phyloP scores from a whole-genome alignment of 2,888 invertebrate species.

The Drosophila picticornis region DNA sequence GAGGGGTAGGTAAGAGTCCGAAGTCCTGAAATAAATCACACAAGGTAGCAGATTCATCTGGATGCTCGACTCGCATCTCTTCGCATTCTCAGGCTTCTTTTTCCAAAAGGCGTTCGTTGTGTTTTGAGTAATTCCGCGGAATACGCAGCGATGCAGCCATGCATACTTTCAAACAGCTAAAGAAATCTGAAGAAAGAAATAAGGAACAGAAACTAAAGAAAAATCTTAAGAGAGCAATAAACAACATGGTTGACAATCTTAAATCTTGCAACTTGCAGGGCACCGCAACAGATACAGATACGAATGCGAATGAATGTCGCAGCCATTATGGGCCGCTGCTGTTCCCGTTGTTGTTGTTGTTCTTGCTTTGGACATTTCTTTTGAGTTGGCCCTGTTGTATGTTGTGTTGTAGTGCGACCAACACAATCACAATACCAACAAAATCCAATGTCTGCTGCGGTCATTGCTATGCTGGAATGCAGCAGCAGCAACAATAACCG shows the following conservation, averaged over 20 bases:
- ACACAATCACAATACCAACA: slow-evolving; percentile 64
- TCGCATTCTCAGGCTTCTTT: slow-evolving; percentile 47
- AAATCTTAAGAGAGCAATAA: slow-evolving; percentile 80
- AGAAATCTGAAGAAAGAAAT: slow-evolving; percentile 33
- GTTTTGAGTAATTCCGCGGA: slow-evolving; percentile 74
- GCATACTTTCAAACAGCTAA: slow-evolving; percentile 21
- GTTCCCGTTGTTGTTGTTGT: slow-evolving; percentile 24
- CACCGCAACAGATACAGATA: slow-evolving; percentile 66
- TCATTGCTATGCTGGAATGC: slow-evolving; percentile 79
- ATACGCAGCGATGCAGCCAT: slow-evolving; percentile 46
- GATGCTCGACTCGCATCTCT: slow-evolving; percentile 27
- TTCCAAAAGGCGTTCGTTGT: slow-evolving; percentile 46
- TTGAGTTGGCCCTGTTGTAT: slow-evolving; percentile 46
- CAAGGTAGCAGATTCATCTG: slow-evolving; percentile 51
- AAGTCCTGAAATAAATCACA: slow-evolving; percentile 59
- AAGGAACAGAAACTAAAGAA: slow-evolving; percentile 52
- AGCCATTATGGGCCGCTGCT: slow-evolving; percentile 71
- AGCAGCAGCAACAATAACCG: slow-evolving; percentile 44
- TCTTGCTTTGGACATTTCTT: slow-evolving; percentile 59
- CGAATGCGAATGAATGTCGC: slow-evolving; percentile 80
- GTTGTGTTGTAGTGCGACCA: slow-evolving; percentile 30
- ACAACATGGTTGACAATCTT: slow-evolving; percentile 83
- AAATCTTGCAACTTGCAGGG: slow-evolving; percentile 74
- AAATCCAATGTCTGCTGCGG: slow-evolving; percentile 67
- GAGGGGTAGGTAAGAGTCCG: slow-evolving; percentile 4